Evolutionary conservation across 2,888 invertebrate species (phyloP).

Genomic region (Calameuta filiformis): DNA sequence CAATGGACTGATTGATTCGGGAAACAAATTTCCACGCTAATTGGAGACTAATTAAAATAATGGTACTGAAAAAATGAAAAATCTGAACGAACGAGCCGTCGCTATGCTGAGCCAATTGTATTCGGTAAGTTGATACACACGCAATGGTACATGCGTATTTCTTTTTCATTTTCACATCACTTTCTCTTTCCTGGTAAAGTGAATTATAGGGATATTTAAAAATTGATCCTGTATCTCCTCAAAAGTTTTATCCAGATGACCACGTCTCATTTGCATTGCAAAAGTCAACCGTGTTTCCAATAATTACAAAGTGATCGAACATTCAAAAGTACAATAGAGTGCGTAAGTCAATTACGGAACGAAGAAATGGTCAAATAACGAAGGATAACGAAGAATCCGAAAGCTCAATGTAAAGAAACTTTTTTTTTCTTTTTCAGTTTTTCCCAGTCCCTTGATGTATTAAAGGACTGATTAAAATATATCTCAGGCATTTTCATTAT

Average conservation of each 20-base stretch:
- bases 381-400: background rate
- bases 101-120: background rate
- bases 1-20: slow-evolving; percentile 39
- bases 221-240: background rate
- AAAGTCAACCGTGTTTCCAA: slow-evolving; percentile 34
- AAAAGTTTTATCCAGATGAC: background rate
- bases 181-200: background rate
- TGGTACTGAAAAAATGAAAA: background rate
- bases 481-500: slow-evolving; percentile 34
- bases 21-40: slow-evolving; percentile 5
- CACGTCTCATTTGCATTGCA: slow-evolving; percentile 45
- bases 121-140: background rate
- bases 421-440: slow-evolving; percentile 1
- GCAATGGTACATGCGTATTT: background rate
- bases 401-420: background rate
- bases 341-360: background rate
- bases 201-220: background rate
- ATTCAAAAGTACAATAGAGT: background rate
- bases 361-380: background rate
- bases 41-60: background rate
- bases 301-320: slow-evolving; percentile 44
- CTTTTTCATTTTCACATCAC: background rate
- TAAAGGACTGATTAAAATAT: slow-evolving; percentile 33
- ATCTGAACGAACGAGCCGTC: background rate
- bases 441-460: slow-evolving; percentile 22